Evolutionary conservation across 2,113 vertebrate genomes (phyloP), one percentile per base, ranked within the genome.

Genomic region (Condylura cristata): DNA sequence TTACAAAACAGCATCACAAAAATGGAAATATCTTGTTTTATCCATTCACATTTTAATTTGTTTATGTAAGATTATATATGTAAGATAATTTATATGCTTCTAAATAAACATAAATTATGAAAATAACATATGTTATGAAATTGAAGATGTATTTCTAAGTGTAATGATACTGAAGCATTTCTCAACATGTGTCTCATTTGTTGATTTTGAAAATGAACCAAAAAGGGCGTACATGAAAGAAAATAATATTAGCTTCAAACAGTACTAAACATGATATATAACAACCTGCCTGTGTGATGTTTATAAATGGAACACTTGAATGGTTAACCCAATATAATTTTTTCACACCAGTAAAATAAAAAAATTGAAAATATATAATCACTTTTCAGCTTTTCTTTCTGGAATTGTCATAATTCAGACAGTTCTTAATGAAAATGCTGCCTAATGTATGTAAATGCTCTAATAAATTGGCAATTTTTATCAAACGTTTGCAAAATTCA

Each of bases 391-490:
- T 51, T 91, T 46, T 9, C 82, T 78, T 28, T 86, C 20, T 53
- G 24, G 32, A 58, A 37, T 85, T 93, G 74, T 18, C 48, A 8
- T 76, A 18, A n/a, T 94, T 85, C n/a, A n/a, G n/a, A n/a, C n/a
- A n/a, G n/a, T n/a, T n/a, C n/a, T n/a, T n/a, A n/a, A n/a, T n/a
- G n/a, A n/a, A n/a, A n/a, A 72, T 81, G 48, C 9, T 95, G 89
- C 32, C 58, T 97, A 89, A 97, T 94, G 96, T 92, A 96, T 94
- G 41, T 83, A 96, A 89, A 94, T 68, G 12, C n/a, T 95, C 92
- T 96, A 97, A 96, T 97, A 96, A 97, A 97, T 97, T 96, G 20
- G 8, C 92, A 96, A 91, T 95, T 30, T 94, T 97, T 95, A 93
- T 86, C 61, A 53, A 96, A 93, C 60, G 22, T 56, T 95, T 97